Evolutionary conservation across 1,140 invertebrate species (phyloP).

Genomic region (Bemisia tabaci): DNA sequence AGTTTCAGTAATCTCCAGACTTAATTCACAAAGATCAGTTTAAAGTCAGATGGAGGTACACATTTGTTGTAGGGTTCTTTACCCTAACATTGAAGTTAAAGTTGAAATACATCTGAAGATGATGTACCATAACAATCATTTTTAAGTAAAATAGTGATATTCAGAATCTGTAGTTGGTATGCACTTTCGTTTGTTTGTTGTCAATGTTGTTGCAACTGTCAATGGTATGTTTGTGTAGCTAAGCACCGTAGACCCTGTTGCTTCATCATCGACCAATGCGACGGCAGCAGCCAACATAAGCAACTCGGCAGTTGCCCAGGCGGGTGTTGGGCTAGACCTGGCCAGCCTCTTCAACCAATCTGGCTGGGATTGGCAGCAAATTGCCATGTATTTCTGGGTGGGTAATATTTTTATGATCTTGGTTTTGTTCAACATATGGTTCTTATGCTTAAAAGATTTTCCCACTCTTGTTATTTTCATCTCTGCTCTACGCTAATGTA

Average conservation of each 20-base stretch:
- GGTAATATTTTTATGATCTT: conserved; percentile 31
- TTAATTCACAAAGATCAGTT: too few relatives aligned
- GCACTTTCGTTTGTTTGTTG: neutral
- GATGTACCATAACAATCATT: too few relatives aligned
- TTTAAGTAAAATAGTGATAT: too few relatives aligned
- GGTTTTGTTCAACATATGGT: too few relatives aligned
- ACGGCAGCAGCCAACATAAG: neutral
- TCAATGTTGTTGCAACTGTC: conserved; percentile 1
- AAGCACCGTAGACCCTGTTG: conserved; percentile 1
- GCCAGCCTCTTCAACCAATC: conserved; percentile 21
- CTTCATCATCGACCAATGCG: neutral
- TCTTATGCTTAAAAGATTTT: too few relatives aligned
- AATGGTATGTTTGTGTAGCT: conserved; percentile 1
- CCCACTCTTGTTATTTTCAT: too few relatives aligned
- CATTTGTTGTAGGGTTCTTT: too few relatives aligned
- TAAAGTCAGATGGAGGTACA: too few relatives aligned
- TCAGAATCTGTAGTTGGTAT: neutral
- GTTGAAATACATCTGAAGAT: too few relatives aligned
- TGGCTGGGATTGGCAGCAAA: conserved; percentile 51
- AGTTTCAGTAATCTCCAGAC: too few relatives aligned
- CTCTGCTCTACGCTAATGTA: too few relatives aligned
- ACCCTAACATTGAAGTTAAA: too few relatives aligned
- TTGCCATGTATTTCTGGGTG: conserved; percentile 56
- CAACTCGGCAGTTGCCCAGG: neutral
- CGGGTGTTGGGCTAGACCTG: conserved; percentile 14